Evolutionary conservation across 2,888 invertebrate species (phyloP).

Genomic region (Pseudeuparius sepicola): DNA sequence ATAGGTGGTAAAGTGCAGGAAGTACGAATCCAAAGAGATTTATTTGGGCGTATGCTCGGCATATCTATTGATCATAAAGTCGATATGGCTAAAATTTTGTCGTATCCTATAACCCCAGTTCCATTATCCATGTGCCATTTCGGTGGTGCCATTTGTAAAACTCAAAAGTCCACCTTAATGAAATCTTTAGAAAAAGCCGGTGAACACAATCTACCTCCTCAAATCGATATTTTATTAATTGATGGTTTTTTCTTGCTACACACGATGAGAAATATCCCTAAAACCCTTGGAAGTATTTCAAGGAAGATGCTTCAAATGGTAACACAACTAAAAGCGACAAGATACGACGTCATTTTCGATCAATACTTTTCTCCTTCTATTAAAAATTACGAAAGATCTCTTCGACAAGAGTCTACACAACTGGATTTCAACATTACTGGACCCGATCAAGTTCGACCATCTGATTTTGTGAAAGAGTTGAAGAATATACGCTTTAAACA

Average conservation of each 20-base stretch:
- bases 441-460: slow-evolving; percentile 25
- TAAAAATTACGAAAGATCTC: slow-evolving; percentile 22
- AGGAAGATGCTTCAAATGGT: slow-evolving; percentile 25
- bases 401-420: slow-evolving; percentile 21
- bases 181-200: slow-evolving; percentile 5
- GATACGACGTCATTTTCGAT: slow-evolving; percentile 23
- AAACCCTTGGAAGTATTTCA: slow-evolving; percentile 28
- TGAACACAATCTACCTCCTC: slow-evolving; percentile 6
- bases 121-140: too few species aligned
- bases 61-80: too few species aligned
- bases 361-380: slow-evolving; percentile 21
- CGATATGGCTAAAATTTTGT: too few species aligned
- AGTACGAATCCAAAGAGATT: too few species aligned
- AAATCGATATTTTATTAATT: slow-evolving; percentile 25
- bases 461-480: slow-evolving; percentile 24
- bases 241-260: slow-evolving; percentile 28
- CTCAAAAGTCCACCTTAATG: too few species aligned
- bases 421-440: slow-evolving; percentile 24
- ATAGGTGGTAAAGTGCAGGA: slow-evolving; percentile 25
- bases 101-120: too few species aligned
- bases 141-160: too few species aligned
- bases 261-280: slow-evolving; percentile 20
- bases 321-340: slow-evolving; percentile 18
- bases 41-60: too few species aligned
- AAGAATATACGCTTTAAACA: slow-evolving; percentile 26